Evolutionary conservation across 1,140 invertebrate species (phyloP).

Genomic region (Neodiprion fabricii): DNA sequence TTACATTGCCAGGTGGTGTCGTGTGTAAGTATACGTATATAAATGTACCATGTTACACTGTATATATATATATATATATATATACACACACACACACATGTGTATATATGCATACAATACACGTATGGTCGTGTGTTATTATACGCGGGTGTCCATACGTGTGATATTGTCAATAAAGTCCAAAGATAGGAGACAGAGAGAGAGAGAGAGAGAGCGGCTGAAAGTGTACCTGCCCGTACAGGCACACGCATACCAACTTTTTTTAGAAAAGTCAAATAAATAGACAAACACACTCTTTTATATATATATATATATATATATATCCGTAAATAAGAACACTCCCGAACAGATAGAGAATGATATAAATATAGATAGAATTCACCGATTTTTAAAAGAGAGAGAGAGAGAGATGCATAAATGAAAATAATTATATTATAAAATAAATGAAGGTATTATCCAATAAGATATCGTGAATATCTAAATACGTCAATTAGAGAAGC

Average conservation of each 20-base stretch:
- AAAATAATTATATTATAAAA: too few species aligned
- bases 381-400: neutral
- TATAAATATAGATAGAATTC: neutral
- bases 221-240: constrained; percentile 25
- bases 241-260: neutral
- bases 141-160: neutral
- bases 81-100: constrained; percentile 5
- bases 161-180: neutral
- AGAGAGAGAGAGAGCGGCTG: constrained; percentile 9
- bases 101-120: neutral
- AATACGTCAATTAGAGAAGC: too few species aligned
- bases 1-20: constrained; percentile 29
- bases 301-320: neutral
- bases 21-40: neutral
- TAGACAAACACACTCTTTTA: neutral
- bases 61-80: constrained; percentile 9
- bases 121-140: neutral
- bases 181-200: neutral
- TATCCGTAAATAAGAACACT: too few species aligned
- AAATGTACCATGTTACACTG: neutral
- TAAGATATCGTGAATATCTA: too few species aligned
- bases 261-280: neutral
- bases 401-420: too few species aligned
- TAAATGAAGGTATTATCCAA: too few species aligned
- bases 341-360: too few species aligned